Percentiles rank a stretch among this genome's conserved stretches.
Evolutionary conservation across 92 coral and sea anemone species (phyloP).

Genomic region (Phenganax stokvisi): DNA sequence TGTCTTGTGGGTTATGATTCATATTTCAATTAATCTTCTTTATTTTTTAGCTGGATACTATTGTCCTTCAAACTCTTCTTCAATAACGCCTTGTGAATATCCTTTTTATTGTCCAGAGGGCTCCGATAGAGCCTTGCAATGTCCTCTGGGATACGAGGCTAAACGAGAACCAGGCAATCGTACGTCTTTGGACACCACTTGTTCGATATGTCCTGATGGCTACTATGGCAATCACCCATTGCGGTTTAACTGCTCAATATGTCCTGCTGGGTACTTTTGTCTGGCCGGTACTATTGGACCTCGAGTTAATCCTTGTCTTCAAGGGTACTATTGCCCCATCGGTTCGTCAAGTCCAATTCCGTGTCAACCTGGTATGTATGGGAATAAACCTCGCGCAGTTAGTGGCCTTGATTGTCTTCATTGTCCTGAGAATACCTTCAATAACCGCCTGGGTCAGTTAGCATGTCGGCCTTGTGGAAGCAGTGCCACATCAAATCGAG

Average conservation of each 20-base stretch:
- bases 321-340: constrained; percentile 78
- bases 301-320: constrained; percentile 63
- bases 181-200: constrained; percentile 41
- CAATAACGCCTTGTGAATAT: constrained; percentile 51
- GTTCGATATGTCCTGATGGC: constrained; percentile 68
- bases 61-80: constrained; percentile 62
- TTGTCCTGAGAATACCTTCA: constrained; percentile 63
- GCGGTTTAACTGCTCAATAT: constrained; percentile 61
- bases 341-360: constrained; percentile 58
- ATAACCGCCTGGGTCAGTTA: constrained; percentile 53
- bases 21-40: neutral
- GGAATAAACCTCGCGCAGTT: constrained; percentile 62
- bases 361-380: constrained; percentile 79
- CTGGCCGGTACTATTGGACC: constrained; percentile 80
- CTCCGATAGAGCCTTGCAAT: constrained; percentile 48
- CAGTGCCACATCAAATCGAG: constrained; percentile 66
- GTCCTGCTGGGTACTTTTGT: constrained; percentile 88
- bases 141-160: constrained; percentile 73
- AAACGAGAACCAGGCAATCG: constrained; percentile 57
- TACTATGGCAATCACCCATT: constrained; percentile 67
- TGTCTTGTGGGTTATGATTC: neutral
- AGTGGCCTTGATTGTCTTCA: constrained; percentile 64
- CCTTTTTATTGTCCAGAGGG: constrained; percentile 84
- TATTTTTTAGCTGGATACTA: constrained; percentile 64
- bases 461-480: constrained; percentile 92